Evolutionary conservation across 2,113 vertebrate species (phyloP).

Genomic region (Lucifuga dentata): DNA sequence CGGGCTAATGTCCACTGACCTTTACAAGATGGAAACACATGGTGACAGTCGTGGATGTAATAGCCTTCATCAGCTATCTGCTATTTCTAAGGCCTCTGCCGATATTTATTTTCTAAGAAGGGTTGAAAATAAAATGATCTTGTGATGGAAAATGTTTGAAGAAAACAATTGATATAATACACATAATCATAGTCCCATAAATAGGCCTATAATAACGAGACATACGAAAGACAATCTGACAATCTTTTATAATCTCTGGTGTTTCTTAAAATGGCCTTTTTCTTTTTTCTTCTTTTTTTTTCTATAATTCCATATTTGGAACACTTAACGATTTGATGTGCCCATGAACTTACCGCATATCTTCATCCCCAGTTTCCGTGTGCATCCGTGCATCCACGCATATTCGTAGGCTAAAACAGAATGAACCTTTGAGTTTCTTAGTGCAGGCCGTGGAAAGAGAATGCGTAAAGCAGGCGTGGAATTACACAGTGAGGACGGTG

Average conservation of each 20-base stretch:
- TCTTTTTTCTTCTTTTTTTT: too few species aligned
- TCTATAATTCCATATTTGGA: neutral
- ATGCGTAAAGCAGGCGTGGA: slow-evolving; percentile 43
- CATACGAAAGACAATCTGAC: too few species aligned
- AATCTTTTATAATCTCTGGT: too few species aligned
- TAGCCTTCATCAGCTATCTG: slow-evolving; percentile 32
- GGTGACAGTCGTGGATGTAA: slow-evolving; percentile 69
- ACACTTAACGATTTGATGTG: too few species aligned
- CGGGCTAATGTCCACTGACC: slow-evolving; percentile 80
- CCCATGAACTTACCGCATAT: slow-evolving; percentile 93
- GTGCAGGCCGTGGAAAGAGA: slow-evolving; percentile 39
- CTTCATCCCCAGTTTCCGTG: slow-evolving; percentile 98
- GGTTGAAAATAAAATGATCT: too few species aligned
- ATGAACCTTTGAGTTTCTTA: slow-evolving; percentile 73
- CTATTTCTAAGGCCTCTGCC: slow-evolving; percentile 35
- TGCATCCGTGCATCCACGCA: slow-evolving; percentile 98
- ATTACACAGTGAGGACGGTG: slow-evolving; percentile 45
- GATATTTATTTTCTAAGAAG: neutral
- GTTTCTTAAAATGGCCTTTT: too few species aligned
- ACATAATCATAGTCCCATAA: too few species aligned
- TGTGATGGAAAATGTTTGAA: neutral
- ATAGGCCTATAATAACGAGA: too few species aligned
- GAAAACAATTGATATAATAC: too few species aligned
- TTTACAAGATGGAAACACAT: slow-evolving; percentile 76
- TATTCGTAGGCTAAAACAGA: slow-evolving; percentile 91